phyloP scores from a whole-genome alignment of 2,113 vertebrate species.

The Eulemur macaco region DNA sequence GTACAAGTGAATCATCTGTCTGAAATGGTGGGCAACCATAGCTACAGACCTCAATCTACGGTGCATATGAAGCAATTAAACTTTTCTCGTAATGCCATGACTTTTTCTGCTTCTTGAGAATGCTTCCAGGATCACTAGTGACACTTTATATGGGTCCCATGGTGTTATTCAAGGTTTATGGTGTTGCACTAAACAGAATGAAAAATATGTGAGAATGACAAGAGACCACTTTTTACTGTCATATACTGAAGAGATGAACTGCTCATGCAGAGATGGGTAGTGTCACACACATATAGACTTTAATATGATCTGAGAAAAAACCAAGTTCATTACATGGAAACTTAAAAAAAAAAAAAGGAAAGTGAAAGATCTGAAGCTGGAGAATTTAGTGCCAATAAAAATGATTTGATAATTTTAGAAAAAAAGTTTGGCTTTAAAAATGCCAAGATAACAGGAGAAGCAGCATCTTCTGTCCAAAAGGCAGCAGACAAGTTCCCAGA shows the following conservation, averaged over 20 bases:
- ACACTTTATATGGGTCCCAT: neutral
- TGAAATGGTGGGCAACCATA: neutral
- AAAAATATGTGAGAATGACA: neutral
- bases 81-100: neutral
- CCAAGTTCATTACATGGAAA: neutral
- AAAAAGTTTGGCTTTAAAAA: neutral
- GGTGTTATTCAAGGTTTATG: neutral
- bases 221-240: neutral
- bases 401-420: neutral
- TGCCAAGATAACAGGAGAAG: neutral
- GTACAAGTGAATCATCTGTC: neutral
- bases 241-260: neutral
- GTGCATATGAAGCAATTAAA: neutral
- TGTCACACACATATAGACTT: neutral
- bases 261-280: neutral
- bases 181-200: neutral
- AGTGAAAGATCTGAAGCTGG: neutral
- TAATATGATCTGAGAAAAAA: neutral
- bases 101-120: neutral
- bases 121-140: neutral
- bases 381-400: neutral
- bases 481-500: neutral
- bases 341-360: neutral
- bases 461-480: neutral
- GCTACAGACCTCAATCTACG: neutral